Evolutionary conservation across 2,797 vertebrate genomes (phyloP), one percentile per base, ranked within the genome.

Genomic region (Liparis tanakae): DNA sequence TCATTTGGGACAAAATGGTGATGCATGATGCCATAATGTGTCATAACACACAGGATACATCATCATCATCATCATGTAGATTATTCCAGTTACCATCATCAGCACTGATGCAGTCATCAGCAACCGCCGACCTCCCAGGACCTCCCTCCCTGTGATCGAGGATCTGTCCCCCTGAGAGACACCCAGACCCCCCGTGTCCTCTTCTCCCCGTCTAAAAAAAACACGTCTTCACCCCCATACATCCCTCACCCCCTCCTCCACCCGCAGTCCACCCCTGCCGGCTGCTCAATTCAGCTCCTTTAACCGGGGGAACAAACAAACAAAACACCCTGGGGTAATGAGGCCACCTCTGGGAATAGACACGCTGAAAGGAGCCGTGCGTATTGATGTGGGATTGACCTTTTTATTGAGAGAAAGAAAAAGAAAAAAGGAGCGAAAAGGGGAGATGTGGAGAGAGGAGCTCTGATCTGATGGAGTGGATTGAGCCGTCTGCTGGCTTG

Each of bases 301-400:
- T 85, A 30, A 82, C 79, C 81, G 36, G 61, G 85, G 87, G 90
- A 93, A 90, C 93, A 93, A 93, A 93, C 91, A 92, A 94, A 94
- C 90, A 92, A 85, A 93, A 91, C 85, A 88, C 88, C 88, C 83
- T 6, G 53, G 86, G 90, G 89, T 93, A 88, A 92, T 88, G 85
- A 92, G 92, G 83, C 91, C 87, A 83, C 87, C 88, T 90, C 67
- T 5, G 91, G 88, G 90, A 86, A 91, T 83, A 78, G 85, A 78
- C 70, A 6, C 71, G 54, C 56, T 86, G 90, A 93, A 92, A 88
- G 86, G 84, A 83, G 75, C 79, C 76, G 25, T 56, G 78, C 70
- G 91, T 89, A 92, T 92, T 92, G 90, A 94, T 89, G 89, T 70
- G 76, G 89, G 85, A 94, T 90, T 91, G 91, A 91, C 83, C 86